These are phyloP conservation scores for Erinaceus europaeus DNA, from an alignment of 2,113 vertebrate species.

Conservation along the genomic window DNA sequence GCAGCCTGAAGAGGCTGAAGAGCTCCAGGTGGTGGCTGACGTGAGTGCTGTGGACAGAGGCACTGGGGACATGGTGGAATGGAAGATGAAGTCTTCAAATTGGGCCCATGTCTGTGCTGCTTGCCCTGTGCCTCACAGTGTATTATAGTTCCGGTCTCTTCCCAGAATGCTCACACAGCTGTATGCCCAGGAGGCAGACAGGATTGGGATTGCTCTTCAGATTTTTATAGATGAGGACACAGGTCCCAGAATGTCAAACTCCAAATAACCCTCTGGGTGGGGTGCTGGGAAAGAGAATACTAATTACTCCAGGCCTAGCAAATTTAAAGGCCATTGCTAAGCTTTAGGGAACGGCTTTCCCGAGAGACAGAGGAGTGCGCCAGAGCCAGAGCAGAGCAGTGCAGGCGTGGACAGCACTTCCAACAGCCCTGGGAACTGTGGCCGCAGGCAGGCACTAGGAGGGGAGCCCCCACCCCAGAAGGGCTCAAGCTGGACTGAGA, in stretches of 20 bases:
- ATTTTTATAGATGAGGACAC: slow-evolving; percentile 43
- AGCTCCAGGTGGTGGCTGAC: neutral
- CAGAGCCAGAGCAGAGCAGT: neutral
- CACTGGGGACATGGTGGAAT: neutral
- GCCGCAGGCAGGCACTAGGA: too few species aligned
- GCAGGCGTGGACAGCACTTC: too few species aligned
- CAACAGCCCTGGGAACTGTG: too few species aligned
- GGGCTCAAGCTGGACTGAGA: too few species aligned
- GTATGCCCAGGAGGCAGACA: neutral
- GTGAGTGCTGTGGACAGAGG: slow-evolving; percentile 75
- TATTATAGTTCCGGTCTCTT: too few species aligned
- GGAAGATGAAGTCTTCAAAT: neutral
- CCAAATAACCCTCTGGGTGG: neutral
- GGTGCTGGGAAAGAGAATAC: neutral
- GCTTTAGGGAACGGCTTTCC: neutral
- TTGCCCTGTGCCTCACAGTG: neutral
- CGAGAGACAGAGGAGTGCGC: neutral
- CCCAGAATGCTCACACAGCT: neutral
- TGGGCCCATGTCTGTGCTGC: neutral
- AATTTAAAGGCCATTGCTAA: neutral
- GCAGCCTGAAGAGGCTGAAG: neutral
- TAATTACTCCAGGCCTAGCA: neutral
- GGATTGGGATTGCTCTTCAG: neutral
- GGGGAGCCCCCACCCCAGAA: too few species aligned
- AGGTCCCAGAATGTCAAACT: neutral